Conservation (phyloP, 53 echinoderm and acorn worm species). For the Pentamera pediparva region DNA sequence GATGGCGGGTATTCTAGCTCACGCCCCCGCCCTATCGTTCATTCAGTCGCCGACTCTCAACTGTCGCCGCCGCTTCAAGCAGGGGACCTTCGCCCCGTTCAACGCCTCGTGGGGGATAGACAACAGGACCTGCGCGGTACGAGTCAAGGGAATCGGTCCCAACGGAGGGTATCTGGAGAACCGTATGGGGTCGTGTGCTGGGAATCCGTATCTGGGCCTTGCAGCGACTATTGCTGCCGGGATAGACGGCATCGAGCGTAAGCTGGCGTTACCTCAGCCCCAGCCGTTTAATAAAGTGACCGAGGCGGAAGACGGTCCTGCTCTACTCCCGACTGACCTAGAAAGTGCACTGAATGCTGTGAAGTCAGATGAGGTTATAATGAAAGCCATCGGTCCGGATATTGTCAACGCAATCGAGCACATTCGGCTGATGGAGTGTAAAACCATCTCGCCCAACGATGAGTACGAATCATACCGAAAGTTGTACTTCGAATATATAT, state of each 20-base stretch:
- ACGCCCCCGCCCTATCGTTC: constrained; percentile 36
- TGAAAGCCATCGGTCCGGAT: constrained; percentile 42
- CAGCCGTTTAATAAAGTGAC: neutral
- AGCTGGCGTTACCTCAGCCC: constrained; percentile 20
- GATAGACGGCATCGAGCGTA: constrained; percentile 51
- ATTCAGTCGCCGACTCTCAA: constrained; percentile 44
- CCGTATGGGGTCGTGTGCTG: constrained; percentile 45
- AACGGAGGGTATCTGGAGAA: constrained; percentile 53
- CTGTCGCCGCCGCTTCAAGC: constrained; percentile 31
- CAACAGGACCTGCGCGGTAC: constrained; percentile 46
- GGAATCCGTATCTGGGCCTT: constrained; percentile 51
- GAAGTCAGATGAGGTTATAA: constrained; percentile 38
- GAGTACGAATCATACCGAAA: neutral
- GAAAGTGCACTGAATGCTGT: constrained; percentile 48
- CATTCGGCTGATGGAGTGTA: constrained; percentile 23
- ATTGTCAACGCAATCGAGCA: constrained; percentile 41
- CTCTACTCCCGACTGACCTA: constrained; percentile 25
- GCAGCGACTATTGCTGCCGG: constrained; percentile 61
- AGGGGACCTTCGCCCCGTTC: constrained; percentile 29
- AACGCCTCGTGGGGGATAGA: constrained; percentile 67
- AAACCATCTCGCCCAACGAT: neutral
- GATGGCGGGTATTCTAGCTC: constrained; percentile 57
- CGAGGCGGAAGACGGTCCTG: constrained; percentile 13
- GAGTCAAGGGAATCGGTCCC: constrained; percentile 33
- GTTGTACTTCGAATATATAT: neutral